Evolutionary conservation across 2,113 vertebrate species (phyloP), one percentile per base, ranked within the genome.

Genomic region (Mus pahari): DNA sequence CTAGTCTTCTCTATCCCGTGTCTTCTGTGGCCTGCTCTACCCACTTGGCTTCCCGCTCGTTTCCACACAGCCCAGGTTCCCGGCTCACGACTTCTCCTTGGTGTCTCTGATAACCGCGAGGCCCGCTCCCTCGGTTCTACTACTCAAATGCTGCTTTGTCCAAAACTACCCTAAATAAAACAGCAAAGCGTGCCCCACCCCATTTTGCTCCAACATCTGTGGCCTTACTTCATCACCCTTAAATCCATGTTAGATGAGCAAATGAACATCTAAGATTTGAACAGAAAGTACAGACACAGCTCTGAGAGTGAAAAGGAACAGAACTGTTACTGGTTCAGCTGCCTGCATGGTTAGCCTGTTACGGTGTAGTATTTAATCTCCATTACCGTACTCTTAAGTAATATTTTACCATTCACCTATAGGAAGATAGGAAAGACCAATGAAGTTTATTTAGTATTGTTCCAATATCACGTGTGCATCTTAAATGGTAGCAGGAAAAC

Each of bases 361-460:
- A 24, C 22, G 5, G 71, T 83, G 7, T 36, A 75, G 22, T 71
- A 86, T 31, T 90, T 90, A 73, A 87, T 84, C 75, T 87, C 90
- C n/a, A 55, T 73, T 45, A 66, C 31, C 66, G 16, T 78, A 26
- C n/a, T 90, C 26, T 92, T 78, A 94, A 95, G 42, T 92, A 39
- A 79, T 86, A 58, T 84, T 84, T 58, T 73, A 55, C 12, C 58
- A 53, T 84, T 66, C 45, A 87, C 28, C 92, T 86, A 73, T 5
- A 94, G 48, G 48, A 6, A 48, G 48, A 48, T 48, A 48, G 48
- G 48, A 48, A 48, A 48, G 48, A 48, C 48, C 48, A 84, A 3
- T 26, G 45, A 95, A 45, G 77, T 50, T 22, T 62, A 66, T 50
- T 22, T 62, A 66, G n/a, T 28, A 45, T 87, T 92, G 90, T 87